Base-by-base conservation (phyloP, 64 coral and sea anemone genomes). In the Acropora tenuis region DNA sequence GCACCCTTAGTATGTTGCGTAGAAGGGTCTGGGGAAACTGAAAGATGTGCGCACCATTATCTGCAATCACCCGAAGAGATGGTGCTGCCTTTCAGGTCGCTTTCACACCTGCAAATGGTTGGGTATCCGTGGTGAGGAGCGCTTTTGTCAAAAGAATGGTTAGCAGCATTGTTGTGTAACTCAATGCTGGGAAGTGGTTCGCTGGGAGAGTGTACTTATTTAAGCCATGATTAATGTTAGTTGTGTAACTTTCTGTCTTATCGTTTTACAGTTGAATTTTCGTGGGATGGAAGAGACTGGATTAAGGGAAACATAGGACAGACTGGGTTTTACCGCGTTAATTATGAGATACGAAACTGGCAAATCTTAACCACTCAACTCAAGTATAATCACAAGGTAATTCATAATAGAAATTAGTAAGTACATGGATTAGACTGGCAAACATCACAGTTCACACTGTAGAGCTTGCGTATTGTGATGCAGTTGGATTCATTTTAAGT, bases 321-420 rank as follows among this genome's bases (percentile, higher is more conserved):
- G 66, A 90, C 84, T 43, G 97, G 97, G 3, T 96, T 96, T 47
- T 98, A 98, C 74, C 83, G 97, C 8, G 94, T 98, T 11, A 98
- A 98, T 43, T 98, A 98, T 55, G 77, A 90, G 18, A 81, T 73
- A 8, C 50, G 69, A 30, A 93, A 80, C 30, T 98, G 97, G 97
- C 20, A 18, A 0, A 71, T 41, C 8, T 20, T 98, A 3, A 91
- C 88, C 42, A 47, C 76, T 52, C 94, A 98, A 76, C 85, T 98
- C 8, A 44, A 88, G 3, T 43, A 41, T 50, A 15, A 98, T 73
- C 83, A 77, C 18, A 87, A 79, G 82, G 96, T 98, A 93, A 43
- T 16, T 40, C 60, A 18, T 63, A 2, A 41, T 61, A 55, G 52
- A 7, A 10, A 55, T 55, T 5, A 1, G 52, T 55, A 55, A 7